Percentiles rank a stretch among this genome's conserved stretches.
phyloP scores from a whole-genome alignment of 2,797 vertebrate species.

The Sebastes vulpes region DNA sequence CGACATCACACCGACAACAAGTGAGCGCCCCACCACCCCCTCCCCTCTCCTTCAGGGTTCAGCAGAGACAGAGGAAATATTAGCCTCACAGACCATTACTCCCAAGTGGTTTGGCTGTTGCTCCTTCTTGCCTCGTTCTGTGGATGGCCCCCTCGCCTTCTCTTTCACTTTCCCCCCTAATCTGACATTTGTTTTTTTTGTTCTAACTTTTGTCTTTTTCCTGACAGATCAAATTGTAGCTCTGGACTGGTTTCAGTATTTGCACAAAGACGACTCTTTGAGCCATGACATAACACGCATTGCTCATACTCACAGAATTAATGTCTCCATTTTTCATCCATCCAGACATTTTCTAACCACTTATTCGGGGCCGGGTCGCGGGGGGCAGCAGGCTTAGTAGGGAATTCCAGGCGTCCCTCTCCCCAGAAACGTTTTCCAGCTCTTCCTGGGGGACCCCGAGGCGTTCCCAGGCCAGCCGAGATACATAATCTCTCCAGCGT shows the following conservation, averaged over 20 bases:
- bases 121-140: conserved; percentile 51
- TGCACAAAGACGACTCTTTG: not conserved
- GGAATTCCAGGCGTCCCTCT: too few species aligned
- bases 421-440: too few species aligned
- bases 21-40: conserved; percentile 50
- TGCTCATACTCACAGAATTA: not conserved
- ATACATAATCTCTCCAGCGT: too few species aligned
- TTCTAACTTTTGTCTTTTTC: conserved; percentile 19
- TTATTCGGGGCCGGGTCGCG: too few species aligned
- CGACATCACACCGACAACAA: conserved; percentile 76
- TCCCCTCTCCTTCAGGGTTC: conserved; percentile 72
- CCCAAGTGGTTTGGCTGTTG: conserved; percentile 75
- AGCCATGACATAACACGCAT: not conserved
- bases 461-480: too few species aligned
- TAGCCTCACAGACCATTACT: conserved; percentile 83
- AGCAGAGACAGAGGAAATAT: conserved; percentile 78
- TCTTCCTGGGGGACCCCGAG: too few species aligned
- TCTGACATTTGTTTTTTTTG: conserved; percentile 16
- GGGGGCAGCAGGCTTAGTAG: too few species aligned
- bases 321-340: too few species aligned
- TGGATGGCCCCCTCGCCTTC: conserved; percentile 35
- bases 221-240: not conserved
- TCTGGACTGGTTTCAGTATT: not conserved
- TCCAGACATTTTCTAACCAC: too few species aligned
- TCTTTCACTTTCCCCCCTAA: conserved; percentile 28